phyloP scores from a whole-genome alignment of 2,888 invertebrate species.

The Meiosimyza decipiens region DNA sequence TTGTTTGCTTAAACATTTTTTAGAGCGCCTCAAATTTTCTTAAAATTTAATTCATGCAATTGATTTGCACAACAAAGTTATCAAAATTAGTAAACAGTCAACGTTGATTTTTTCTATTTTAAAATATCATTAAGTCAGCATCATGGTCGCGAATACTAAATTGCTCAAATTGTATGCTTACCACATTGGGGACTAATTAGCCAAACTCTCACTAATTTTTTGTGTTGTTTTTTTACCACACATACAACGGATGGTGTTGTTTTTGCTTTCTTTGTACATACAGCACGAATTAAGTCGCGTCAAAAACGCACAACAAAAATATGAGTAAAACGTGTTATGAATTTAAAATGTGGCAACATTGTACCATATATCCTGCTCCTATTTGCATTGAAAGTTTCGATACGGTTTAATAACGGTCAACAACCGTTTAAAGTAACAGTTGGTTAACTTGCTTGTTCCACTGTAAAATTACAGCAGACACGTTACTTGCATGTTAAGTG shows the following conservation, averaged over 20 bases:
- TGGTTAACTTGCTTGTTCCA: conserved; percentile 40
- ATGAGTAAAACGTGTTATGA: conserved; percentile 50
- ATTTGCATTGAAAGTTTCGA: conserved; percentile 22
- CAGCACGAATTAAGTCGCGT: conserved; percentile 26
- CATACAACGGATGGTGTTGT: background rate
- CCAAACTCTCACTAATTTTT: background rate
- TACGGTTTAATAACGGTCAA: conserved; percentile 43
- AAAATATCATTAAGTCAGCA: conserved; percentile 5
- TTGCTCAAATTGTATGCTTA: too few relatives aligned
- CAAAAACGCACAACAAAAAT: conserved; percentile 21
- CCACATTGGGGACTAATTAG: background rate
- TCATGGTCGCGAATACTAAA: background rate
- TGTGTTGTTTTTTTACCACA: background rate
- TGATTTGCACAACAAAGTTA: too few relatives aligned
- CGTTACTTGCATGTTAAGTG: conserved; percentile 45
- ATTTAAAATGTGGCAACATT: conserved; percentile 16
- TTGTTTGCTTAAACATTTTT: too few relatives aligned
- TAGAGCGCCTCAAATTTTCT: too few relatives aligned
- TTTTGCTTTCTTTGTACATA: background rate
- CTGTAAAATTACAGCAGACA: conserved; percentile 43
- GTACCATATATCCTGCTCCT: background rate
- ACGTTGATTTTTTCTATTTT: conserved; percentile 20
- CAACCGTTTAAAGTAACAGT: conserved; percentile 44
- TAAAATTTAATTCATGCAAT: too few relatives aligned
- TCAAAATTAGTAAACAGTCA: conserved; percentile 3